phyloP scores from a whole-genome alignment of 1,140 invertebrate species.

The Periplaneta americana region DNA sequence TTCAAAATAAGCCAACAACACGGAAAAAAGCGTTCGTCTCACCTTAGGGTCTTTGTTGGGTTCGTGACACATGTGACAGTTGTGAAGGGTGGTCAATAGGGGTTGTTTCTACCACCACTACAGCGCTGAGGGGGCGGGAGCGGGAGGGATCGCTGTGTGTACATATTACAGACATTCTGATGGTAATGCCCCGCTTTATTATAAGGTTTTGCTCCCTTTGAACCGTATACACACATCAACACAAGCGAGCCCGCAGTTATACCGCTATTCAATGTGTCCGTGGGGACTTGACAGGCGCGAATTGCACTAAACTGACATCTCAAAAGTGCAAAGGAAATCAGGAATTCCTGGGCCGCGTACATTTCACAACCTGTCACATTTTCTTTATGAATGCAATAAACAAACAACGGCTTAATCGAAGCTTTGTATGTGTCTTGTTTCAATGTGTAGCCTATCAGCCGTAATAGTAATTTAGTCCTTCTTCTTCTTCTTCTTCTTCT shows the following conservation, averaged over 20 bases:
- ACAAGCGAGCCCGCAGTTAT: not conserved
- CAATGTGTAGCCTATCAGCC: too few relatives aligned
- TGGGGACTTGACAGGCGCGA: not conserved
- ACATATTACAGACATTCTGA: slow-evolving; percentile 7
- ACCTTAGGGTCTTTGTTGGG: not conserved
- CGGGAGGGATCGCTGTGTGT: not conserved
- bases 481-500: too few relatives aligned
- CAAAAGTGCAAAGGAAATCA: not conserved
- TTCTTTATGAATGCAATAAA: too few relatives aligned
- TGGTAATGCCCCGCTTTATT: not conserved
- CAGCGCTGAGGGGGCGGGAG: not conserved
- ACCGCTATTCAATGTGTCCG: not conserved
- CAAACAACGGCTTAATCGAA: too few relatives aligned
- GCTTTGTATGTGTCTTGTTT: too few relatives aligned
- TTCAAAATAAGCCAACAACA: not conserved
- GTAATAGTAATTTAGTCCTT: too few relatives aligned
- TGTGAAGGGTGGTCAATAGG: not conserved
- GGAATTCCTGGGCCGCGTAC: too few relatives aligned
- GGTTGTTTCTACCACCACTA: not conserved
- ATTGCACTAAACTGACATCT: slow-evolving; percentile 4
- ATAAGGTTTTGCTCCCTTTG: not conserved
- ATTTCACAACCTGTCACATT: too few relatives aligned
- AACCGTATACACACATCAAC: slow-evolving; percentile 1
- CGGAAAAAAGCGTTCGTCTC: not conserved
- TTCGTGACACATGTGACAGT: not conserved